These are phyloP conservation scores for Habropoda laboriosa DNA, from an alignment of 1,140 invertebrate species.

Conservation along the genomic window DNA sequence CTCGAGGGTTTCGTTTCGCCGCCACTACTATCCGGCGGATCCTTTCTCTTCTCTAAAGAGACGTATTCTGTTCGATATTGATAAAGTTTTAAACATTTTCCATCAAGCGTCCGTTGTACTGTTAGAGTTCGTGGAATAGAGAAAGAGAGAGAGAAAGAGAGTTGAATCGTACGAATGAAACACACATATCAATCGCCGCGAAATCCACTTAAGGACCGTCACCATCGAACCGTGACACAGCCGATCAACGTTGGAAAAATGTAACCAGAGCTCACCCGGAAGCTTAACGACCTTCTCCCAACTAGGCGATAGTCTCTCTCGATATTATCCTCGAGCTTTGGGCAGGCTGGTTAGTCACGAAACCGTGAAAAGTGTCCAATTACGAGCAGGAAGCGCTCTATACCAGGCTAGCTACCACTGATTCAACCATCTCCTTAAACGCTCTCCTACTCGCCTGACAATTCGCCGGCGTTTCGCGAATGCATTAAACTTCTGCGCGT, in stretches of 20 bases:
- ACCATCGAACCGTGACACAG: background rate
- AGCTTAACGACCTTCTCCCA: conserved; percentile 48
- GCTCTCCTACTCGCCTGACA: conserved; percentile 40
- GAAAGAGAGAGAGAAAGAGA: too few relatives aligned
- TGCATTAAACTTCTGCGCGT: conserved; percentile 17
- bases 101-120: background rate
- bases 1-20: conserved; percentile 89
- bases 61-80: conserved; percentile 80
- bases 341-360: conserved; percentile 62
- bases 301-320: conserved; percentile 45
- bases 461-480: conserved; percentile 38
- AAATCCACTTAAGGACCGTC: background rate
- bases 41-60: conserved; percentile 92
- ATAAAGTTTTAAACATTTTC: conserved; percentile 53
- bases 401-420: conserved; percentile 39
- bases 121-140: conserved; percentile 5
- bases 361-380: conserved; percentile 69
- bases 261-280: conserved; percentile 26
- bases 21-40: conserved; percentile 86
- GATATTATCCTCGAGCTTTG: conserved; percentile 56
- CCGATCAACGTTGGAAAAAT: background rate
- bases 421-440: conserved; percentile 69
- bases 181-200: background rate
- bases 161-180: background rate
- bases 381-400: conserved; percentile 65